A percentile compares a stretch with the other conserved stretches of the same genome.
Evolutionary conservation across 2,888 invertebrate species (phyloP).

Genomic region (Melitaea athalia): DNA sequence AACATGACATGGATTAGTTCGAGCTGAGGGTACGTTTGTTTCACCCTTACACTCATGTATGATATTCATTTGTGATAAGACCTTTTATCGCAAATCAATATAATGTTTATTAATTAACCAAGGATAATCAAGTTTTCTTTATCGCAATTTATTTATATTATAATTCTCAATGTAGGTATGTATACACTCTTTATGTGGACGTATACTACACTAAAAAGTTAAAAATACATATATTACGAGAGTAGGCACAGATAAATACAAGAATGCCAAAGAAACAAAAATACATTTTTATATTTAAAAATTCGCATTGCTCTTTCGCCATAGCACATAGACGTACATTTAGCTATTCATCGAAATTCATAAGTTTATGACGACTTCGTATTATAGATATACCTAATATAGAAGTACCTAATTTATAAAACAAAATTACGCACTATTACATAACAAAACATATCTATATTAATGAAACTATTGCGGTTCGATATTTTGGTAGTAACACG

Average conservation of each 20-base stretch:
- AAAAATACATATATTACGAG: no score
- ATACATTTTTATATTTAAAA: slow-evolving; percentile 13
- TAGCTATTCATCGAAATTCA: background rate
- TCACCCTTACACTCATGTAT: slow-evolving; percentile 13
- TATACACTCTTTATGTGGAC: no score
- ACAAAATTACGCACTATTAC: no score
- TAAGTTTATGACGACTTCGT: no score
- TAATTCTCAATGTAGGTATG: no score
- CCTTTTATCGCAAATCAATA: slow-evolving; percentile 9
- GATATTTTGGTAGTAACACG: slow-evolving; percentile 52
- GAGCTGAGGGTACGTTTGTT: background rate
- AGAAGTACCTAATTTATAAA: no score
- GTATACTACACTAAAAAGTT: no score
- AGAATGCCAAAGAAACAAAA: background rate
- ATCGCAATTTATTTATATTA: background rate
- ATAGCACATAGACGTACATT: background rate
- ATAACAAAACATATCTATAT: background rate
- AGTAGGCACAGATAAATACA: background rate
- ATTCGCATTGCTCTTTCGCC: slow-evolving; percentile 65
- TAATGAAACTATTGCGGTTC: slow-evolving; percentile 10
- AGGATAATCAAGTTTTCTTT: background rate
- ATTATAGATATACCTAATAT: no score
- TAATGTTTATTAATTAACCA: background rate
- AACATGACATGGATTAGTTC: slow-evolving; percentile 40
- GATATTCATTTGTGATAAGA: slow-evolving; percentile 10